phyloP scores from a whole-genome alignment of 2,888 invertebrate species.

The Acrobasis consociella region DNA sequence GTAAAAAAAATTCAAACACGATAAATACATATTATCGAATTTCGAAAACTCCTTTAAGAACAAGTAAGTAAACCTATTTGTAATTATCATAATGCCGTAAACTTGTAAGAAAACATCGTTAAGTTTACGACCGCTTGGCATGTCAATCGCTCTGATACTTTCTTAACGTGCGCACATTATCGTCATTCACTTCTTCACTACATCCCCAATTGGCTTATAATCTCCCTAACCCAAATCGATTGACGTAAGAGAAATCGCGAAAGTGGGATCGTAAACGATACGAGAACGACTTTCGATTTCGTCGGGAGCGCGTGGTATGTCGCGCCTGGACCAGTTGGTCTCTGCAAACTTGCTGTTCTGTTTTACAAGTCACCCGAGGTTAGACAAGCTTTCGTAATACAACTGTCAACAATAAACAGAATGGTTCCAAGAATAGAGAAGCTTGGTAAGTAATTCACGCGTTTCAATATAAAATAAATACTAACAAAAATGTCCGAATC shows the following conservation, averaged over 20 bases:
- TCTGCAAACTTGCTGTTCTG: not conserved
- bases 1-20: no score
- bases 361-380: not conserved
- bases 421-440: no score
- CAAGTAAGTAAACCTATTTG: no score
- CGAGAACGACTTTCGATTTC: constrained; percentile 25
- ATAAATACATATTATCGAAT: no score
- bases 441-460: no score
- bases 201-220: constrained; percentile 15
- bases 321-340: constrained; percentile 1
- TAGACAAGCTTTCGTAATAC: not conserved
- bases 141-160: not conserved
- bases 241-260: constrained; percentile 18
- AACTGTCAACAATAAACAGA: no score
- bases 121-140: not conserved
- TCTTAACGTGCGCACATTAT: constrained; percentile 4
- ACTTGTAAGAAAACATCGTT: not conserved
- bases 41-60: no score
- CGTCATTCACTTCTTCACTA: constrained; percentile 8
- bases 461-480: no score
- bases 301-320: constrained; percentile 1
- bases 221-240: constrained; percentile 15
- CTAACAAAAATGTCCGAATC: no score
- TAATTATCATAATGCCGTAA: no score
- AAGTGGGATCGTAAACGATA: constrained; percentile 22